Conservation (phyloP, 2,113 vertebrate species). For the Hydropotes inermis region DNA sequence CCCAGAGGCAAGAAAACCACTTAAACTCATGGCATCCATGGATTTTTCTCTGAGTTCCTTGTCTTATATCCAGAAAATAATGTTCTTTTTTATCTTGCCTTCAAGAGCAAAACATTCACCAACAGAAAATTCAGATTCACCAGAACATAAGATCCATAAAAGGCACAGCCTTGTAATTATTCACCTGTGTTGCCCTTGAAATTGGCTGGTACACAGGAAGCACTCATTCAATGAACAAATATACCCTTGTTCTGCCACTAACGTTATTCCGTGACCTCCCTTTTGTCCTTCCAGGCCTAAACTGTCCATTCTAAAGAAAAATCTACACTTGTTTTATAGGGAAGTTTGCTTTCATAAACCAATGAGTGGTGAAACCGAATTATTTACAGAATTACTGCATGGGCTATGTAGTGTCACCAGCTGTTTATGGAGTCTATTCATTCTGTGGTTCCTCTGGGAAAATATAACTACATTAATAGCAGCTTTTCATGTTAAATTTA, state of each 20-base stretch:
- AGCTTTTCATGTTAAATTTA: not conserved
- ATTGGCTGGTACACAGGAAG: not conserved
- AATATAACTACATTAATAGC: not conserved
- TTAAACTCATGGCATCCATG: not conserved
- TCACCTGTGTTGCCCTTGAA: not conserved
- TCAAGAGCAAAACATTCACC: not conserved
- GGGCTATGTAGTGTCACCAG: not conserved
- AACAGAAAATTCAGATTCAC: not conserved
- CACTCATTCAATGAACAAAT: not conserved
- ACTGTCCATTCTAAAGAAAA: conserved; percentile 3
- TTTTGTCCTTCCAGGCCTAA: not conserved
- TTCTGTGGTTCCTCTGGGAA: not conserved
- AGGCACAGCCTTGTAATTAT: not conserved
- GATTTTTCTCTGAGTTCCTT: not conserved
- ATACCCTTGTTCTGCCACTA: not conserved
- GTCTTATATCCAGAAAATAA: not conserved
- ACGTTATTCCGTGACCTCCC: not conserved
- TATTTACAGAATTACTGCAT: not conserved
- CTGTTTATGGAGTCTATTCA: not conserved
- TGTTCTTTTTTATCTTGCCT: not conserved
- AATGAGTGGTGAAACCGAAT: not conserved
- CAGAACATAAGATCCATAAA: not conserved
- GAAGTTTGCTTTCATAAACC: not conserved
- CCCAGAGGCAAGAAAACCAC: not conserved
- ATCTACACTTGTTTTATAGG: not conserved